phyloP scores from a whole-genome alignment of 2,113 vertebrate species.

The Rhabdornis inornatus region DNA sequence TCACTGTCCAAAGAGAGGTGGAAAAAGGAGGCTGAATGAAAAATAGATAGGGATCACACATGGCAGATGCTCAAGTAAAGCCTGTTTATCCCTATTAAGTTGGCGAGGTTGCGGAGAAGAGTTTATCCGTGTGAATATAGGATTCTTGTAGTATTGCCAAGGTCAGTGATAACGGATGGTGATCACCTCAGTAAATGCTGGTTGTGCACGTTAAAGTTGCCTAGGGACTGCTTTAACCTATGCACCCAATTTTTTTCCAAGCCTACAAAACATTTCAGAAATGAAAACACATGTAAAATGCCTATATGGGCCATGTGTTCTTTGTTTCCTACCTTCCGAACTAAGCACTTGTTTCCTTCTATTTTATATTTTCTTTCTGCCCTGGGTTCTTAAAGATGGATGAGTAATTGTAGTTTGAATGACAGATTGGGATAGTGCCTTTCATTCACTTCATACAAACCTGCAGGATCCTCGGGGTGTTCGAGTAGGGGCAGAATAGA shows the following conservation, averaged over 20 bases:
- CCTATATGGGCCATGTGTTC: not conserved
- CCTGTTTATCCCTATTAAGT: slow-evolving; percentile 53
- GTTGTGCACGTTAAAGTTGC: slow-evolving; percentile 24
- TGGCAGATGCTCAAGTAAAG: slow-evolving; percentile 38
- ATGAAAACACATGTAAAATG: not conserved
- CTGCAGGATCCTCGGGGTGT: slow-evolving; percentile 16
- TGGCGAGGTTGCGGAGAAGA: not conserved
- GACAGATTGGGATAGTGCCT: slow-evolving; percentile 12
- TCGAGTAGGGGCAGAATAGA: not conserved
- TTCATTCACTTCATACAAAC: not conserved
- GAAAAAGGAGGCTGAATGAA: slow-evolving; percentile 24
- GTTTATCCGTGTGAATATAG: slow-evolving; percentile 29
- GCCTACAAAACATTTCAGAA: not conserved
- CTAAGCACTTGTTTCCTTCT: not conserved
- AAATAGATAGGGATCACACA: slow-evolving; percentile 42
- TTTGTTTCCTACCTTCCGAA: not conserved
- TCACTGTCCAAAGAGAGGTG: slow-evolving; percentile 19
- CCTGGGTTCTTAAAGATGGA: not conserved
- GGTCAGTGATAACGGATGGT: slow-evolving; percentile 1
- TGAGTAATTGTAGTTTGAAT: slow-evolving; percentile 29
- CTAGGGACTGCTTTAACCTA: slow-evolving; percentile 23
- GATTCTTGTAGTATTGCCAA: slow-evolving; percentile 2
- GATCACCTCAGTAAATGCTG: slow-evolving; percentile 19
- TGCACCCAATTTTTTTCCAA: not conserved
- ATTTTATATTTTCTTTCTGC: not conserved